Conservation (phyloP, 2,888 invertebrate species). For the Stenurella melanura region DNA sequence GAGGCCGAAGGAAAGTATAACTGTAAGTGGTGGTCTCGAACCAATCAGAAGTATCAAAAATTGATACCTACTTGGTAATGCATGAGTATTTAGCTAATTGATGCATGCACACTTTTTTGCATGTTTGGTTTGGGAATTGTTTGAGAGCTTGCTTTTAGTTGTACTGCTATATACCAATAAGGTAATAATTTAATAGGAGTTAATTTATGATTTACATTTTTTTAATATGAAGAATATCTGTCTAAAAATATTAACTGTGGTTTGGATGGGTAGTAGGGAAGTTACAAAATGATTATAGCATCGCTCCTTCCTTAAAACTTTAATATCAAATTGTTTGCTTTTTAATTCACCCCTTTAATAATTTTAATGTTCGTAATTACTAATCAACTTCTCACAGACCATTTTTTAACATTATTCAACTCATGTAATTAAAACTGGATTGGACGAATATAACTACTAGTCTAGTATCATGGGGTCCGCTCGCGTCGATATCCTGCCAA, state of each 20-base stretch:
- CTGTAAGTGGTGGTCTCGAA: constrained; percentile 74
- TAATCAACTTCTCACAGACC: neutral
- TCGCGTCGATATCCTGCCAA: too few species aligned
- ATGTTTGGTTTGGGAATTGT: constrained; percentile 19
- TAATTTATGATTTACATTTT: constrained; percentile 1
- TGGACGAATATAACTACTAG: neutral
- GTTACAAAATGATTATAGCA: neutral
- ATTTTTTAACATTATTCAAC: neutral
- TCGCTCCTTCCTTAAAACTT: neutral
- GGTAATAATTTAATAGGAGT: constrained; percentile 27
- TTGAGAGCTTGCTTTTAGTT: constrained; percentile 21
- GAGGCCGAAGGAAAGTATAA: constrained; percentile 72
- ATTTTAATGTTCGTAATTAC: neutral
- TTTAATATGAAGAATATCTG: neutral
- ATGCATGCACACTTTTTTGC: constrained; percentile 42
- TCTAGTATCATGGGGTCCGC: too few species aligned
- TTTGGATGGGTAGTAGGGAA: constrained; percentile 31
- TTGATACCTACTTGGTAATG: constrained; percentile 62
- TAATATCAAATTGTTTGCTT: neutral
- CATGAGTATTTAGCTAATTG: constrained; percentile 56
- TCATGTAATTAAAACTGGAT: neutral
- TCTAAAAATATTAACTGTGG: constrained; percentile 22
- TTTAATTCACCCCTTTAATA: neutral
- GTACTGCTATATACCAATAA: constrained; percentile 18
- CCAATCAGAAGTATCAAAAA: constrained; percentile 47